Conservation (phyloP, 2,888 invertebrate species). For the Epinotia demarniana region DNA sequence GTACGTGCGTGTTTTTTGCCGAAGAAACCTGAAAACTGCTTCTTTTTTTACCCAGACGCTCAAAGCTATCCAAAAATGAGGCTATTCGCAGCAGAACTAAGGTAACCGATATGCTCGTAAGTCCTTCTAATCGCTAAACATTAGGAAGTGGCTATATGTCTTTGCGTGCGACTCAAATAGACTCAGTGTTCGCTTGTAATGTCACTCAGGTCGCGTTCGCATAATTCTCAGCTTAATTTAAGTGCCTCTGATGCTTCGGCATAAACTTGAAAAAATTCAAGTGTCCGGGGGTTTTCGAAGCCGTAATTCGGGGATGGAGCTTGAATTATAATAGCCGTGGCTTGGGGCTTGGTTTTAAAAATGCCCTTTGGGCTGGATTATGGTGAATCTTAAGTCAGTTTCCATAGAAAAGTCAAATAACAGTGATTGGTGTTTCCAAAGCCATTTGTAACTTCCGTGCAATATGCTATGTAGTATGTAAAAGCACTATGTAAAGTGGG, state of each 20-base stretch:
- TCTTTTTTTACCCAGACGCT: no score
- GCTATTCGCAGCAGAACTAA: no score
- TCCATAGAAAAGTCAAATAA: no score
- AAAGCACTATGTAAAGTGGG: no score
- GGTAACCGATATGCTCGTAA: no score
- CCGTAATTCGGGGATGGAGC: conserved; percentile 15
- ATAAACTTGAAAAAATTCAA: conserved; percentile 29
- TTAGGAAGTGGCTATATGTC: neutral
- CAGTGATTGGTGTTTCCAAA: no score
- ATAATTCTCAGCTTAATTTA: conserved; percentile 43
- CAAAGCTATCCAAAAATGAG: no score
- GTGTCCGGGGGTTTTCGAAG: conserved; percentile 19
- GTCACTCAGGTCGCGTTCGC: conserved; percentile 28
- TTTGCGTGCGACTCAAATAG: conserved; percentile 7
- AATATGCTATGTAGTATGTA: no score
- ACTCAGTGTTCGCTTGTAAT: conserved; percentile 19
- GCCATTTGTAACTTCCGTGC: no score
- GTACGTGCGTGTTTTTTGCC: no score
- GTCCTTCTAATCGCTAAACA: no score
- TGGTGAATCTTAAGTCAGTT: neutral
- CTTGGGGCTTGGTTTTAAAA: neutral
- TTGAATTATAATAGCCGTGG: conserved; percentile 29
- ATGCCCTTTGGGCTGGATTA: neutral
- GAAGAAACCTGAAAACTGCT: no score
- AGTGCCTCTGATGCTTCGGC: conserved; percentile 29